Evolutionary conservation across 92 coral and sea anemone genomes (phyloP).

Genomic region (Epizoanthus scotinus): DNA sequence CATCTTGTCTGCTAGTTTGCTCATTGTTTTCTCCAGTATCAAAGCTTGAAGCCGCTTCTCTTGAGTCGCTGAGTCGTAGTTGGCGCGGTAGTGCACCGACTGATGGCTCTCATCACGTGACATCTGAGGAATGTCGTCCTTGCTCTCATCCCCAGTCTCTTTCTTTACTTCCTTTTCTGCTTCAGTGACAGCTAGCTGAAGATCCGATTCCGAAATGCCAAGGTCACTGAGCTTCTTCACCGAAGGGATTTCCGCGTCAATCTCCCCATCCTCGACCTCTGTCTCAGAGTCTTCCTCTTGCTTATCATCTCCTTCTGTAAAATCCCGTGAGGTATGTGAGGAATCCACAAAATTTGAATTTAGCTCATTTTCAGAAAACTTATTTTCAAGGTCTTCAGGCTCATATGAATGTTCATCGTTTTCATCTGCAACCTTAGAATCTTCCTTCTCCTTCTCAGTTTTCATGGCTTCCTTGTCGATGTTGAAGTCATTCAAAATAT

Average conservation of each 20-base stretch:
- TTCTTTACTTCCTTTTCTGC: slow-evolving; percentile 13
- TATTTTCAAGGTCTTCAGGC: too few species aligned
- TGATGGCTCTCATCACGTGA: not conserved
- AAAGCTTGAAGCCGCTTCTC: not conserved
- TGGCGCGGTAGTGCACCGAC: slow-evolving; percentile 3
- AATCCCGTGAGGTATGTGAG: too few species aligned
- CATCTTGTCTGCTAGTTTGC: not conserved
- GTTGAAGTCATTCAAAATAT: not conserved
- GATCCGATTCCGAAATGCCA: slow-evolving; percentile 11
- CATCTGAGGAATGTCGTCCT: not conserved
- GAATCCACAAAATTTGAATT: too few species aligned
- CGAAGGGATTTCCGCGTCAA: too few species aligned
- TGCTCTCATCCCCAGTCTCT: not conserved
- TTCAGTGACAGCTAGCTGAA: not conserved
- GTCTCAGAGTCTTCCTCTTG: not conserved
- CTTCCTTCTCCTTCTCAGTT: not conserved
- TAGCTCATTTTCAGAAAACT: too few species aligned
- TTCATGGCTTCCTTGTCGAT: not conserved
- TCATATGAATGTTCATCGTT: not conserved
- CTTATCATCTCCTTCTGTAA: not conserved
- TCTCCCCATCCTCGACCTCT: not conserved
- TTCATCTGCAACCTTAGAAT: not conserved
- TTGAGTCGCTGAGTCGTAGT: not conserved
- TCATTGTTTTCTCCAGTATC: slow-evolving; percentile 21
- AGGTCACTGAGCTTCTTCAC: not conserved